Conservation (phyloP, 2,888 invertebrate genomes). For the Lasioglossum marginatum region DNA sequence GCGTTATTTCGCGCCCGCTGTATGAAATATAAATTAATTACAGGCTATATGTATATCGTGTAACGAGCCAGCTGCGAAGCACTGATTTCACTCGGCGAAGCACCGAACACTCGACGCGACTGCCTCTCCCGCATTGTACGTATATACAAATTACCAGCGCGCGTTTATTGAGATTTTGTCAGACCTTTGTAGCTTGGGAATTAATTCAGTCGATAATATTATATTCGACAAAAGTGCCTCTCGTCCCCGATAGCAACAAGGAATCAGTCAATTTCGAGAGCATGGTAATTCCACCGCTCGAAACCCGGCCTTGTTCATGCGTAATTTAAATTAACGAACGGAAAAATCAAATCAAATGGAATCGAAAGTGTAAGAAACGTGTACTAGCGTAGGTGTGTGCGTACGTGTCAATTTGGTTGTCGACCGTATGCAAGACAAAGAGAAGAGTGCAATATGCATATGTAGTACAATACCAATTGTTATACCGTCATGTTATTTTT, state of each 20-base stretch:
- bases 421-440: no score
- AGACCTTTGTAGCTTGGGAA: background rate
- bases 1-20: background rate
- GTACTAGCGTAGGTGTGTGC: no score
- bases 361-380: no score
- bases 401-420: no score
- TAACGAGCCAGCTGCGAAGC: background rate
- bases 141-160: background rate
- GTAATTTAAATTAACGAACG: background rate
- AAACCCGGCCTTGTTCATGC: background rate
- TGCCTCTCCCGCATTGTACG: background rate
- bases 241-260: background rate
- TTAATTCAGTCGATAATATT: background rate
- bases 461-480: no score
- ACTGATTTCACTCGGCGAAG: background rate
- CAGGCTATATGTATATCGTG: background rate
- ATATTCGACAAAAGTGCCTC: conserved; percentile 1
- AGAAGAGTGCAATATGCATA: no score
- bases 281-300: background rate
- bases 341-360: background rate
- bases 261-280: background rate
- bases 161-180: conserved; percentile 1
- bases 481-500: no score
- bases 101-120: background rate
- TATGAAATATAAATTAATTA: background rate